Evolutionary conservation across 2,113 vertebrate genomes (phyloP).

Genomic region (Nematolebias whitei): DNA sequence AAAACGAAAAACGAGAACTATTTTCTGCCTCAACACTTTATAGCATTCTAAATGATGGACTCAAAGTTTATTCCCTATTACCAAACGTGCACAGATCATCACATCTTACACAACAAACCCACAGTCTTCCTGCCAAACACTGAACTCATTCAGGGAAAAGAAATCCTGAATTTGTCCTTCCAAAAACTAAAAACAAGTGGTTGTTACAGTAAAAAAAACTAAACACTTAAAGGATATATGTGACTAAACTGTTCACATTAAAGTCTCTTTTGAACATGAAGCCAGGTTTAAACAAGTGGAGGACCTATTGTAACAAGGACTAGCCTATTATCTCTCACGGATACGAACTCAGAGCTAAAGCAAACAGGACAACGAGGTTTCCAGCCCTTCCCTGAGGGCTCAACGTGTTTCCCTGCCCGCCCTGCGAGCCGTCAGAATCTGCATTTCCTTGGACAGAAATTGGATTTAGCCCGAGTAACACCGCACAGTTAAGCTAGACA

Average conservation of each 20-base stretch:
- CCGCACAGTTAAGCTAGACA: background rate
- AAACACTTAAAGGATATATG: background rate
- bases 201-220: conserved; percentile 15
- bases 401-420: conserved; percentile 41
- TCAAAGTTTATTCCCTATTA: conserved; percentile 55
- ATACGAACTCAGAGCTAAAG: conserved; percentile 57
- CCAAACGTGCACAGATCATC: conserved; percentile 28
- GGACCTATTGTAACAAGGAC: conserved; percentile 30
- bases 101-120: conserved; percentile 61
- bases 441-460: conserved; percentile 27
- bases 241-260: conserved; percentile 14
- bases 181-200: background rate
- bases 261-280: conserved; percentile 14
- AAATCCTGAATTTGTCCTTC: conserved; percentile 40
- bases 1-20: conserved; percentile 30
- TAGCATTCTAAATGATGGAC: conserved; percentile 19
- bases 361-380: conserved; percentile 58
- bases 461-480: background rate
- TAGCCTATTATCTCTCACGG: conserved; percentile 47
- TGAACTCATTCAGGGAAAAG: conserved; percentile 41
- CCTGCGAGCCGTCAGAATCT: conserved; percentile 30
- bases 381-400: conserved; percentile 54
- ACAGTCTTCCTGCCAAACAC: conserved; percentile 48
- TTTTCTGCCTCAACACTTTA: conserved; percentile 29
- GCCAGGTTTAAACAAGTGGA: conserved; percentile 16